Percentiles rank a stretch among this genome's conserved stretches.
phyloP scores from a whole-genome alignment of 2,888 invertebrate species.

The Halictus ligatus region DNA sequence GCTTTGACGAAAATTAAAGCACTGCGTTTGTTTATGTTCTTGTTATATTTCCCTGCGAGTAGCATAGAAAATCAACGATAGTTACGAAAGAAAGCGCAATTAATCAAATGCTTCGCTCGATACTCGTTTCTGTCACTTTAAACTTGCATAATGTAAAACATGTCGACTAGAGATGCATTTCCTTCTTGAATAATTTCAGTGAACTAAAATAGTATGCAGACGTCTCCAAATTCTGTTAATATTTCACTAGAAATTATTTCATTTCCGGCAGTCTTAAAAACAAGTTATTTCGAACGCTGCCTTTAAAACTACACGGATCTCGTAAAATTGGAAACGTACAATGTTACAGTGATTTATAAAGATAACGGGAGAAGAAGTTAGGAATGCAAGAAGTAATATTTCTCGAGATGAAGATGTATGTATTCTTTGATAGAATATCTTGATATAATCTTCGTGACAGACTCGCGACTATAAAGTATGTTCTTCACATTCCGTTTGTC shows the following conservation, averaged over 20 bases:
- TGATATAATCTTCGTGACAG: not conserved
- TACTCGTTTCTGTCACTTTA: not conserved
- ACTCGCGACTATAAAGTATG: not conserved
- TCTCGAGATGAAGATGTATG: not conserved
- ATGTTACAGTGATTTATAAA: not conserved
- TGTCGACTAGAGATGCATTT: not conserved
- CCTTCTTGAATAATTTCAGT: not conserved
- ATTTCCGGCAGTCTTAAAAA: too few species aligned
- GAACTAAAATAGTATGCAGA: not conserved
- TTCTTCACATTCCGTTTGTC: not conserved
- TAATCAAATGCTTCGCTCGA: not conserved
- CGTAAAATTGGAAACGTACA: too few species aligned
- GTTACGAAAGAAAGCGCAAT: not conserved
- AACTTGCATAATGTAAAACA: not conserved
- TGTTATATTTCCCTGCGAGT: not conserved
- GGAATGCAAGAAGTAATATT: not conserved
- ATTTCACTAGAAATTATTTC: too few species aligned
- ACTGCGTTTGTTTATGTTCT: not conserved
- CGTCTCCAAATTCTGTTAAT: too few species aligned
- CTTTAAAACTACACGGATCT: too few species aligned
- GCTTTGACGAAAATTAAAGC: not conserved
- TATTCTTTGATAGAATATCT: not conserved
- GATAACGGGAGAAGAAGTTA: not conserved
- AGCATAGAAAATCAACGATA: not conserved
- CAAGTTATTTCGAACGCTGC: too few species aligned